A percentile compares a stretch with the other conserved stretches of the same genome.
Conservation (phyloP, 2,888 invertebrate species). For the Hydrotaea diabolus region DNA sequence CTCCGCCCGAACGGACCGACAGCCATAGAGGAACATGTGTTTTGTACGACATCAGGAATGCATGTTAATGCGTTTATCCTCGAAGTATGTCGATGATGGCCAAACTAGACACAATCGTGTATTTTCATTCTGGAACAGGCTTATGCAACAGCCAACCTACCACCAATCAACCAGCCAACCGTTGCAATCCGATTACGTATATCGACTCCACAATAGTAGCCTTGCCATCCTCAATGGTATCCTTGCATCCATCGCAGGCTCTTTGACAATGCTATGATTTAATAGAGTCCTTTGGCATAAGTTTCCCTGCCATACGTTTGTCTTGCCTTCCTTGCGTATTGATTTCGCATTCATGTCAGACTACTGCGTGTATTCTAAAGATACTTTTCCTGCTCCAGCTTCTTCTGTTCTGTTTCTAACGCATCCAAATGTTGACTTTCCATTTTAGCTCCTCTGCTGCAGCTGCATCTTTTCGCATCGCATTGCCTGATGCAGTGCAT, state of each 20-base stretch:
- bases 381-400: constrained; percentile 29
- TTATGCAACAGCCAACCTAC: too few relatives aligned
- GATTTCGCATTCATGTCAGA: constrained; percentile 53
- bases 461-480: not conserved
- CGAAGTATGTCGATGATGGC: constrained; percentile 47
- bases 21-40: not conserved
- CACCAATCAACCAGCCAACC: too few relatives aligned
- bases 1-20: too few relatives aligned
- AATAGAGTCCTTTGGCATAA: too few relatives aligned
- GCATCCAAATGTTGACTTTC: too few relatives aligned
- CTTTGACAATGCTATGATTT: constrained; percentile 36
- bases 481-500: not conserved
- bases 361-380: constrained; percentile 5
- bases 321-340: constrained; percentile 18
- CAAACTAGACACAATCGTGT: too few relatives aligned
- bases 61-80: constrained; percentile 53
- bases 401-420: not conserved
- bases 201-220: not conserved
- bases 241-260: not conserved
- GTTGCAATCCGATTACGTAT: not conserved
- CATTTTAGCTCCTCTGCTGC: too few relatives aligned
- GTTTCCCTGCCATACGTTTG: not conserved
- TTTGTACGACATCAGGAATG: constrained; percentile 45
- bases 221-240: not conserved
- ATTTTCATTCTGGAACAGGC: too few relatives aligned